Evolutionary conservation across 2,888 invertebrate species (phyloP), one percentile per base, ranked within the genome.

Genomic region (Balanococcus diminutus): DNA sequence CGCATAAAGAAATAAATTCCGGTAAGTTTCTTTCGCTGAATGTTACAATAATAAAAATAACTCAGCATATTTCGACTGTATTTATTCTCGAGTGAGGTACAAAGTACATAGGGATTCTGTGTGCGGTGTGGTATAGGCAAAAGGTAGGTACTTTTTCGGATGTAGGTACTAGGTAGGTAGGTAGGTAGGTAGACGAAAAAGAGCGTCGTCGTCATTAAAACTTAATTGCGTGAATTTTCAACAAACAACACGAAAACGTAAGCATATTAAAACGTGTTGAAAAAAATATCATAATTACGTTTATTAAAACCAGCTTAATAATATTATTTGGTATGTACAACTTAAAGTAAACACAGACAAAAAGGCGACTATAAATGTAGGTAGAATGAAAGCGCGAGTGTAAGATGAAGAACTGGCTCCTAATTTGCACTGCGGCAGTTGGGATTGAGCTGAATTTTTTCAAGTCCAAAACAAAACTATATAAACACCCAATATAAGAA

Each of bases 301-400:
- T 67, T 67, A 67, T 67, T 67, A 67, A 67, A 67, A 16, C n/a
- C 67, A 67, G 67, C 67, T 67, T 67, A 67, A 56, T 56, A 25
- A 46, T n/a, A n/a, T n/a, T 67, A 67, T 67, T 67, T 67, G 0
- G 67, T 67, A 67, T 67, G 28, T 67, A 67, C 67, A 67, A 67
- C 28, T 67, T 67, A 67, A 25, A 67, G 28, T 67, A 67, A 16
- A 67, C 31, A 67, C 19, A 67, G 14, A 67, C 22, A 56, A 56
- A 56, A 56, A 67, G 16, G 28, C 67, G 67, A 67, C 11, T 67
- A 67, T 16, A 56, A n/a, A n/a, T 56, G 14, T 14, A 67, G 4
- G 16, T 46, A 46, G n/a, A 46, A 67, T 25, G 28, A 67, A 67
- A 67, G 28, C 67, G 28, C 67, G 25, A 25, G 16, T 67, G 67